phyloP scores from a whole-genome alignment of 2,888 invertebrate species.

The Noctua pronuba region DNA sequence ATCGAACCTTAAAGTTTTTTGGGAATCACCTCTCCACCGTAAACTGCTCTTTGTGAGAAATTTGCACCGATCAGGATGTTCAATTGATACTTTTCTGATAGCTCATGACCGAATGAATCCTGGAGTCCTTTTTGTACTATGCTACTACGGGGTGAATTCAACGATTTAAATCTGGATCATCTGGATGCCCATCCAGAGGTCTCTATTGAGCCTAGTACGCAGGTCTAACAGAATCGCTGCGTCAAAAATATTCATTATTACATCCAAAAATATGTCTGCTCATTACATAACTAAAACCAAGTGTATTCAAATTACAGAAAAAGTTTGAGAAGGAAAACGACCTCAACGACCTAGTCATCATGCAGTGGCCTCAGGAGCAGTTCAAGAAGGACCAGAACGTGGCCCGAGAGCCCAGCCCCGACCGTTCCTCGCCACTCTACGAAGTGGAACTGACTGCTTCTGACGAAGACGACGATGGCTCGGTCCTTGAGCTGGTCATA shows the following conservation, averaged over 20 bases:
- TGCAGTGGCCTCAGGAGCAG: slow-evolving; percentile 53
- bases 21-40: neutral
- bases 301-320: slow-evolving; percentile 42
- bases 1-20: neutral
- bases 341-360: slow-evolving; percentile 56
- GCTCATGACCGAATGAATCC: neutral
- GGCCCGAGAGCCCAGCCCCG: slow-evolving; percentile 59
- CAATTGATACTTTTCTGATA: neutral
- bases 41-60: neutral
- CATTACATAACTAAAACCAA: neutral
- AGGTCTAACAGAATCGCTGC: neutral
- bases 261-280: too few species aligned
- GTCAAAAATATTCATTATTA: neutral
- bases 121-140: neutral
- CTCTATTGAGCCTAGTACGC: neutral
- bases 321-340: slow-evolving; percentile 48
- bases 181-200: neutral
- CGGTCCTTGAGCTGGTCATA: slow-evolving; percentile 85
- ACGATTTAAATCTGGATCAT: neutral
- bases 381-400: slow-evolving; percentile 48
- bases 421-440: slow-evolving; percentile 80
- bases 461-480: slow-evolving; percentile 86
- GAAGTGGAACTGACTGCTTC: slow-evolving; percentile 87
- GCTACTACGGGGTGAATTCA: neutral
- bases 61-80: neutral